Conservation (phyloP, 2,113 vertebrate genomes). For the Otocyon megalotis region DNA sequence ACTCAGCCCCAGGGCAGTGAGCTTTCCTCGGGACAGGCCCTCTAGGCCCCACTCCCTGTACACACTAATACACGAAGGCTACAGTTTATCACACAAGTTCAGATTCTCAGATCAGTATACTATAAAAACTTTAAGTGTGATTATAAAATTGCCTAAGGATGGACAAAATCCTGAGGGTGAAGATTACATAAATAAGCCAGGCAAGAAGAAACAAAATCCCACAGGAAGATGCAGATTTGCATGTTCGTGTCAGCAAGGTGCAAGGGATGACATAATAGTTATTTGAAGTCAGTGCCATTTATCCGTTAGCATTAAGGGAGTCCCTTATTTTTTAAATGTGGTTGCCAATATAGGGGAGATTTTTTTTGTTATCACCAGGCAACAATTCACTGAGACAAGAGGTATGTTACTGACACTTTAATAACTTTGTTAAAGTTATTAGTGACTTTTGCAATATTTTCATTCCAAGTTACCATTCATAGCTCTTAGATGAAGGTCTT, state of each 20-base stretch:
- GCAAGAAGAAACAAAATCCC: not conserved
- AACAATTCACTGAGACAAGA: not conserved
- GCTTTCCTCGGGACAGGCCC: not conserved
- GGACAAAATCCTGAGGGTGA: slow-evolving; percentile 18
- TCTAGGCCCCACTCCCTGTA: slow-evolving; percentile 41
- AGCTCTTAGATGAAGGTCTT: not conserved
- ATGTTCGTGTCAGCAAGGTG: not conserved
- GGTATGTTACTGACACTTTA: not conserved
- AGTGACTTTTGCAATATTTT: not conserved
- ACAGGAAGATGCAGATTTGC: not conserved
- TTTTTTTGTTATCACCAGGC: not conserved
- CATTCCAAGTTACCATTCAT: not conserved
- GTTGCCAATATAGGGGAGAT: not conserved
- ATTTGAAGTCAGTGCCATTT: not conserved
- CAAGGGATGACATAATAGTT: not conserved
- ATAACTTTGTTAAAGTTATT: not conserved
- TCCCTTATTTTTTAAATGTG: not conserved
- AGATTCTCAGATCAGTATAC: not conserved
- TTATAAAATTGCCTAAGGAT: not conserved
- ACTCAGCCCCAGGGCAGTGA: not conserved
- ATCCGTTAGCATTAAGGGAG: not conserved
- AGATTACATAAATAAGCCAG: not conserved
- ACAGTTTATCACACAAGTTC: not conserved
- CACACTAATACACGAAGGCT: not conserved
- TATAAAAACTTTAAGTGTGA: not conserved